These are phyloP conservation scores for Drosophila ficusphila DNA, from an alignment of 1,140 invertebrate genomes.

Conservation along the genomic window DNA sequence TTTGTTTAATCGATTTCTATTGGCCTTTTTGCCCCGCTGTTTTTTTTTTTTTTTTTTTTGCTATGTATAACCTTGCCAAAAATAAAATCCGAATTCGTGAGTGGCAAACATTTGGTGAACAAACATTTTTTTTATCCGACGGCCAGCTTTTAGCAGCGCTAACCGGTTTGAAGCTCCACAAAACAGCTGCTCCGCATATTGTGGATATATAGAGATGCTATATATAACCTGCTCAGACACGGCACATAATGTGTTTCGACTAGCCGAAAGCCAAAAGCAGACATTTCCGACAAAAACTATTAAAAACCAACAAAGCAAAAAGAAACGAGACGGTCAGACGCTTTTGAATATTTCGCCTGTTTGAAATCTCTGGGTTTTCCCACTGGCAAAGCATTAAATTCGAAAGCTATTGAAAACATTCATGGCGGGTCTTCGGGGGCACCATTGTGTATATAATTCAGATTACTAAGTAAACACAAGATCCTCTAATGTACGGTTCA, in stretches of 20 bases:
- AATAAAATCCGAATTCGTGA: conserved; percentile 55
- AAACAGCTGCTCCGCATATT: conserved; percentile 65
- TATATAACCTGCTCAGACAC: conserved; percentile 33
- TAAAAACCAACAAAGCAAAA: conserved; percentile 42
- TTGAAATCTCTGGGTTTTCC: conserved; percentile 69
- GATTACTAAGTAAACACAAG: conserved; percentile 23
- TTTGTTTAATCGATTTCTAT: conserved; percentile 77
- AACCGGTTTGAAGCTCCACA: conserved; percentile 45
- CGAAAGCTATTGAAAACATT: conserved; percentile 24
- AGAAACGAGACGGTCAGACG: conserved; percentile 34
- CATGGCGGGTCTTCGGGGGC: neutral
- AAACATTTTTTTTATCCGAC: conserved; percentile 35
- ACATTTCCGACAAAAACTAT: conserved; percentile 55
- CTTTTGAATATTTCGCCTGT: conserved; percentile 55
- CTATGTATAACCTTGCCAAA: conserved; percentile 71
- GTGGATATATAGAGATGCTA: conserved; percentile 28
- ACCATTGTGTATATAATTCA: conserved; percentile 2
- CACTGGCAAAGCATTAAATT: conserved; percentile 16
- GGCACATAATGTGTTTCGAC: conserved; percentile 35
- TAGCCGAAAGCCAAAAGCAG: conserved; percentile 44
- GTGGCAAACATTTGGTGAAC: conserved; percentile 56
- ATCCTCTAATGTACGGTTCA: neutral
- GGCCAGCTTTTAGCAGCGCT: conserved; percentile 36
- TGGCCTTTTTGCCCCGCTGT: conserved; percentile 10
- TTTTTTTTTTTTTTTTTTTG: conserved; percentile 4